Evolutionary conservation across 2,113 vertebrate genomes (phyloP).

Genomic region (Vimba vimba): DNA sequence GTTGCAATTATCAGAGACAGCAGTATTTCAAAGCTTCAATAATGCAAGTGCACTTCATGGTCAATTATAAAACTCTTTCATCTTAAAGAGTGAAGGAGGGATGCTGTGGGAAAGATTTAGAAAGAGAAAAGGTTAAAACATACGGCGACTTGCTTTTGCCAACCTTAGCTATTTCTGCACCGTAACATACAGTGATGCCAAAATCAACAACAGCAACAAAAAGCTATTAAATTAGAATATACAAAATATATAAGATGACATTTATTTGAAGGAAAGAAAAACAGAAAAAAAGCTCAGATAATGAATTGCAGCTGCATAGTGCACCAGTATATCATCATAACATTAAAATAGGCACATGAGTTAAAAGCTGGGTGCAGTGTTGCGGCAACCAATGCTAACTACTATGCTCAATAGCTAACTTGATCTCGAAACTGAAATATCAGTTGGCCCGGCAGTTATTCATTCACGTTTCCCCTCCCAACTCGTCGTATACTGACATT

Average conservation of each 20-base stretch:
- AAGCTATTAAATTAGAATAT: too few relatives aligned
- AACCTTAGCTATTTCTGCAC: not conserved
- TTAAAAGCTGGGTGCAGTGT: not conserved
- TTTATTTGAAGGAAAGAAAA: too few relatives aligned
- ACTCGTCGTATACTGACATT: too few relatives aligned
- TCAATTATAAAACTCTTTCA: slow-evolving; percentile 23
- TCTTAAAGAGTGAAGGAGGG: not conserved
- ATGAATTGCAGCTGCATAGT: not conserved
- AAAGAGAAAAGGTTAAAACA: not conserved
- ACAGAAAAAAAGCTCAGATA: not conserved
- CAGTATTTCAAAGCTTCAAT: slow-evolving; percentile 14
- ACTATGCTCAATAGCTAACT: too few relatives aligned
- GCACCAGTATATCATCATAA: not conserved
- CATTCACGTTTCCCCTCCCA: too few relatives aligned
- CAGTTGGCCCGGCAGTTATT: too few relatives aligned
- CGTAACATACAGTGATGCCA: not conserved
- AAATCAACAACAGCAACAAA: too few relatives aligned
- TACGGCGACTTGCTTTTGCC: not conserved
- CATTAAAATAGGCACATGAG: not conserved
- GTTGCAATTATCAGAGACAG: not conserved
- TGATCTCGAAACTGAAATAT: too few relatives aligned
- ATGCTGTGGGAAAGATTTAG: not conserved
- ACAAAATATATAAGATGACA: too few relatives aligned
- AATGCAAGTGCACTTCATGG: slow-evolving; percentile 16
- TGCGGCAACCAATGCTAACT: not conserved